Evolutionary conservation across 2,888 invertebrate genomes (phyloP).

Genomic region (Eupeodes luniger): DNA sequence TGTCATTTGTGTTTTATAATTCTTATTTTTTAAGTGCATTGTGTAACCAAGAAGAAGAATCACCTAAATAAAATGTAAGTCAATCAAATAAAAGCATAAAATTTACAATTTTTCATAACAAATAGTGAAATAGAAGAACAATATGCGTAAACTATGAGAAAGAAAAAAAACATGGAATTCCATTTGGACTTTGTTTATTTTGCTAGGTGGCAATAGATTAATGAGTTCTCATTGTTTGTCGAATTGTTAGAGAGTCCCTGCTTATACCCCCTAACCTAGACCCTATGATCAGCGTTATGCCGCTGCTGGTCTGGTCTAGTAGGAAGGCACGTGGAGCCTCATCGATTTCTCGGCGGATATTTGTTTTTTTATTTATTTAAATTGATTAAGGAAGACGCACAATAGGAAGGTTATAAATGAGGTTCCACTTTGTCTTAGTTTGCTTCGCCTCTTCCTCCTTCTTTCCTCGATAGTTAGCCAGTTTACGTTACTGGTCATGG

Average conservation of each 20-base stretch:
- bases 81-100: not conserved
- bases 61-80: conserved; percentile 53
- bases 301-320: not conserved
- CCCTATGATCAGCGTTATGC: not conserved
- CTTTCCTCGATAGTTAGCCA: not conserved
- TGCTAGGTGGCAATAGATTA: conserved; percentile 34
- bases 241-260: not conserved
- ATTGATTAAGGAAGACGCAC: not conserved
- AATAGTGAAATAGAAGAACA: not conserved
- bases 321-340: conserved; percentile 19
- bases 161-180: conserved; percentile 61
- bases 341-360: conserved; percentile 11
- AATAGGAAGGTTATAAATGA: not conserved
- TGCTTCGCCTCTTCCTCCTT: not conserved
- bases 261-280: not conserved
- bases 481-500: conserved; percentile 8
- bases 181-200: conserved; percentile 58
- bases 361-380: not conserved
- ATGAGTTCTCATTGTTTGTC: not conserved
- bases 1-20: conserved; percentile 31
- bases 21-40: conserved; percentile 58
- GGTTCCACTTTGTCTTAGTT: not conserved
- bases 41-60: conserved; percentile 53
- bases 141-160: not conserved
- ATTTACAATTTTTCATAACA: conserved; percentile 1